Base-by-base conservation (phyloP, 2,797 vertebrate species). In the Sebastes hubbsi region DNA sequence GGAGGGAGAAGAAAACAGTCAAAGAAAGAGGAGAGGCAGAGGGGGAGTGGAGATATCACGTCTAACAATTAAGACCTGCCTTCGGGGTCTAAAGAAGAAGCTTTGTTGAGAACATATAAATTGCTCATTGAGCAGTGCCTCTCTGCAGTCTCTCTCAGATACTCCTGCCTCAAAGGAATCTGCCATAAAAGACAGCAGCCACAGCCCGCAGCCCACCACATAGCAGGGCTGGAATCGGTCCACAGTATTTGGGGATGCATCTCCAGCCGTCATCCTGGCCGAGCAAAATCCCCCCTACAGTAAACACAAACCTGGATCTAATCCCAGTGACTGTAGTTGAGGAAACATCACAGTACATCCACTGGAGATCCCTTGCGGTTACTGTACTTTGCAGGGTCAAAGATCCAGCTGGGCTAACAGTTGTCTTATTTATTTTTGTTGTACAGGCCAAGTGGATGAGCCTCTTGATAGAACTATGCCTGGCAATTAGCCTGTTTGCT, bases 1-100 rank as follows among this genome's bases (percentile, higher is more conserved):
- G 88, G 91, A 87, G 88, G 89, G 82, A 80, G 89, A 87, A 62
- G 90, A 83, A 92, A 91, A 90, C 89, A 91, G 91, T 88, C 78
- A 90, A 88, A 90, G 89, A 89, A 92, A 90, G 78, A 83, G 58
- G 84, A 86, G 92, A 73, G 88, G 75, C 86, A 86, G 87, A 80
- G 72, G 89, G 82, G 82, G 91, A 91, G 88, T 90, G 89, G 86
- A 92, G 93, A 94, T 94, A 94, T 94, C 90, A 83, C 84, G 91
- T 92, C 87, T 87, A 93, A 95, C 93, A 94, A 95, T 95, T 95
- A 95, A 94, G 93, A 94, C 90, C 92, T 92, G 94, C 94, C 94
- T 92, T 76, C 75, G 2, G 94, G 94, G 81, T 67, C 78, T 62
- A 66, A 81, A 88, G 89, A 79, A 91, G 92, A 82, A 90, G 92